Conservation (phyloP, 2,113 vertebrate species). For the Hipposideros armiger region DNA sequence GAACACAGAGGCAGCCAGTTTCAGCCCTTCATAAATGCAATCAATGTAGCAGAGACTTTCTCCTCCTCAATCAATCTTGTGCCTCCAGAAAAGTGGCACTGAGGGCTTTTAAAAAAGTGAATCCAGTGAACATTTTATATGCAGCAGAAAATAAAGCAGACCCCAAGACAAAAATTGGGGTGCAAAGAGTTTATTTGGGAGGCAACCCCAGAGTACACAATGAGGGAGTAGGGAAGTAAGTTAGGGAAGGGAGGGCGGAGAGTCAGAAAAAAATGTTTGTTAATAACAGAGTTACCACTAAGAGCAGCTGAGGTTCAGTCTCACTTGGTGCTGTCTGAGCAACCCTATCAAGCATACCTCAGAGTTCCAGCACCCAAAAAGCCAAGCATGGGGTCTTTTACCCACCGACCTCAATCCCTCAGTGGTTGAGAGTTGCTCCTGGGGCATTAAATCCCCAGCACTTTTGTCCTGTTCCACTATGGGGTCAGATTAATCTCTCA, state of each 20-base stretch:
- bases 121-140: neutral
- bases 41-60: neutral
- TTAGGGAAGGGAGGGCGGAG: neutral
- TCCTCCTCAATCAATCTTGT: neutral
- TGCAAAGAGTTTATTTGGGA: neutral
- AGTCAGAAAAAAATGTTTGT: neutral
- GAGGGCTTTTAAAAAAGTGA: neutral
- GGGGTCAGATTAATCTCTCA: neutral
- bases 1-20: neutral
- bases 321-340: neutral
- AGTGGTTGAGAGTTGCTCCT: neutral
- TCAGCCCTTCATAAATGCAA: neutral
- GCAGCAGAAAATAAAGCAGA: neutral
- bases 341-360: fast-evolving
- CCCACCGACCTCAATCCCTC: neutral
- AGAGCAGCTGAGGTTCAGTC: neutral
- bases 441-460: neutral
- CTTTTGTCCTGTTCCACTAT: neutral
- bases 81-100: neutral
- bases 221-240: neutral
- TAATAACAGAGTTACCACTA: neutral
- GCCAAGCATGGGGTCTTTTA: neutral
- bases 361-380: neutral
- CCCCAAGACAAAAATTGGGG: neutral
- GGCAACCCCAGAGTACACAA: neutral